phyloP scores from a whole-genome alignment of 2,888 invertebrate species.

The Octodonta nipae region DNA sequence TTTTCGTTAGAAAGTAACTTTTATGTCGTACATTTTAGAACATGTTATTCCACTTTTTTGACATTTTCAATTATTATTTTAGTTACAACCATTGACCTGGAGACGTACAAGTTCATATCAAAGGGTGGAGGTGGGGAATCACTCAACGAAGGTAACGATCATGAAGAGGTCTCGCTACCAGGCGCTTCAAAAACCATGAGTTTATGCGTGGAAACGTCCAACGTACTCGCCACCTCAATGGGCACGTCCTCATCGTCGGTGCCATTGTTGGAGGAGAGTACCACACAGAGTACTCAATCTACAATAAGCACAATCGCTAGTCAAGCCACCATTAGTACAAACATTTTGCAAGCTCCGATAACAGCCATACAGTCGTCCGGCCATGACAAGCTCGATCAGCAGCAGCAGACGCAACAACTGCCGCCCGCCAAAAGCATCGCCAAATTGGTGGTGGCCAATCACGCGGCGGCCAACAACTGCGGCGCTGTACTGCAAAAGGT shows the following conservation, averaged over 20 bases:
- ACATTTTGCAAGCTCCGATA: slow-evolving; percentile 8
- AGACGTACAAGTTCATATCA: slow-evolving; percentile 19
- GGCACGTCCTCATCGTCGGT: slow-evolving; percentile 6
- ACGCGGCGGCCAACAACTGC: slow-evolving; percentile 13
- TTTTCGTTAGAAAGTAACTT: too few species aligned
- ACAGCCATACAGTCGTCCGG: slow-evolving; percentile 8
- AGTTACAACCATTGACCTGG: too few species aligned
- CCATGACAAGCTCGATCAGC: slow-evolving; percentile 9
- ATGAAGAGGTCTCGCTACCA: too few species aligned
- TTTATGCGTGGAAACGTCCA: slow-evolving; percentile 29
- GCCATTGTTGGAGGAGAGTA: slow-evolving; percentile 8
- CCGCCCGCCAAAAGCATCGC: slow-evolving; percentile 17
- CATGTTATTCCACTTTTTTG: too few species aligned
- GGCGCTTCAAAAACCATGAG: too few species aligned
- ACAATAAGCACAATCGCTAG: slow-evolving; percentile 7
- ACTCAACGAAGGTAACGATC: too few species aligned
- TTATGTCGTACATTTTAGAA: too few species aligned
- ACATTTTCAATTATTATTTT: too few species aligned
- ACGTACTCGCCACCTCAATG: slow-evolving; percentile 21
- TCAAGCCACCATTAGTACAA: slow-evolving; percentile 10
- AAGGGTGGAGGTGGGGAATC: slow-evolving; percentile 30
- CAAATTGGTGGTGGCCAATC: slow-evolving; percentile 23
- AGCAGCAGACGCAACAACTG: slow-evolving; percentile 4
- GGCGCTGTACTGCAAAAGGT: slow-evolving; percentile 24
- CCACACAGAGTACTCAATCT: slow-evolving; percentile 2